Evolutionary conservation across 2,797 vertebrate species (phyloP).

Genomic region (Arrhamphus sclerolepis): DNA sequence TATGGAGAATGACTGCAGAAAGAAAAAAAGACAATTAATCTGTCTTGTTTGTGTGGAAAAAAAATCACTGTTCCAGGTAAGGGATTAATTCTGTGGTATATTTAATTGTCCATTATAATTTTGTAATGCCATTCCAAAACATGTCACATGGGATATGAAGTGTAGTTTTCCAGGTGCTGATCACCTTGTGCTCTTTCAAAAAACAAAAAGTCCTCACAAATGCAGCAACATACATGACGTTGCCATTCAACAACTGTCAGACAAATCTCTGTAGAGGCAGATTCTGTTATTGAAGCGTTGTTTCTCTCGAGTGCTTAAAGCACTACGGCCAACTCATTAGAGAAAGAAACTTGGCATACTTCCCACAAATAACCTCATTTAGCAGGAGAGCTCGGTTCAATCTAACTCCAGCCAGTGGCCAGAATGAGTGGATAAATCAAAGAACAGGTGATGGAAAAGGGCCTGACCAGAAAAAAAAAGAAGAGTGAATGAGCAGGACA

Average conservation of each 20-base stretch:
- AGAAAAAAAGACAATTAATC: too few species aligned
- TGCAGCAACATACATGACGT: neutral
- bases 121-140: too few species aligned
- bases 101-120: too few species aligned
- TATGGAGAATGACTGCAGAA: too few species aligned
- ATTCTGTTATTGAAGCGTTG: conserved; percentile 30
- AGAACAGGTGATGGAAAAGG: conserved; percentile 14
- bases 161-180: neutral
- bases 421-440: conserved; percentile 37
- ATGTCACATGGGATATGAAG: too few species aligned
- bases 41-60: neutral
- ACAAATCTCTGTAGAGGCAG: conserved; percentile 19
- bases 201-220: neutral
- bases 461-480: conserved; percentile 3
- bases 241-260: conserved; percentile 1
- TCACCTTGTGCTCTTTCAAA: neutral
- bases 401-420: conserved; percentile 28
- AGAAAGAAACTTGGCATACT: conserved; percentile 19
- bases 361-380: conserved; percentile 36
- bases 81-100: too few species aligned
- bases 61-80: too few species aligned
- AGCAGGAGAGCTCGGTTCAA: conserved; percentile 6
- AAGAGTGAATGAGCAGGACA: conserved; percentile 5
- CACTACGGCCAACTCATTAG: conserved; percentile 26
- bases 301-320: conserved; percentile 2